Evolutionary conservation across 1,140 invertebrate species (phyloP), one percentile per base, ranked within the genome.

Genomic region (Sitobion miscanthi): DNA sequence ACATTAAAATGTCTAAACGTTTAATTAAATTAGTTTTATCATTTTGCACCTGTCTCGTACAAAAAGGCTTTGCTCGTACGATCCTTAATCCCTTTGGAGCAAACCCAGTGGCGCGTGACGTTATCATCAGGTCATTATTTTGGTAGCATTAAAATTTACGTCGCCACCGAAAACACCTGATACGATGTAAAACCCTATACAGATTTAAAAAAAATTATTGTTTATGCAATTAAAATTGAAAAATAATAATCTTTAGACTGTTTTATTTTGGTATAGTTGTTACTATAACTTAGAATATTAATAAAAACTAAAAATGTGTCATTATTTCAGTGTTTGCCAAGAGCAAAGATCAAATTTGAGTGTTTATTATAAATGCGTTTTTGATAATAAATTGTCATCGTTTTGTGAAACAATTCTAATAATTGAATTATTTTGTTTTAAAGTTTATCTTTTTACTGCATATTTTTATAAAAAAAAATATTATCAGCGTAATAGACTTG

Each of bases 11-110:
- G 52, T 57, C 88, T 38, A 57, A 90, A 90, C 88, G 88, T 90
- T 90, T 90, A 90, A 90, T 90, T 90, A 90, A 90, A 90, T 90
- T 90, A 90, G 89, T 90, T 90, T 90, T 90, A 90, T 90, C 89
- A 69, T 90, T 90, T 90, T 69, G 89, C 89, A 90, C 89, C 57
- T 90, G 89, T 90, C 89, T 90, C 89, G 89, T 90, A 47, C 54
- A 57, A 38, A 42, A 69, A 45, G 38, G 89, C 89, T 90, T 90
- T 90, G 38, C 54, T 69, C 89, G 54, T 62, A 90, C 35, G 88
- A 90, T 90, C 89, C 89, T 45, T 69, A 69, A 90, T 90, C 89
- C 89, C 57, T 69, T 90, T 62, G 57, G 57, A 45, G 54, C 54
- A 38, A 45, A 90, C 54, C 25, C 57, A 45, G 54, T 45, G 89